phyloP scores from a whole-genome alignment of 2,113 vertebrate species.

The Hirundichthys speculiger region DNA sequence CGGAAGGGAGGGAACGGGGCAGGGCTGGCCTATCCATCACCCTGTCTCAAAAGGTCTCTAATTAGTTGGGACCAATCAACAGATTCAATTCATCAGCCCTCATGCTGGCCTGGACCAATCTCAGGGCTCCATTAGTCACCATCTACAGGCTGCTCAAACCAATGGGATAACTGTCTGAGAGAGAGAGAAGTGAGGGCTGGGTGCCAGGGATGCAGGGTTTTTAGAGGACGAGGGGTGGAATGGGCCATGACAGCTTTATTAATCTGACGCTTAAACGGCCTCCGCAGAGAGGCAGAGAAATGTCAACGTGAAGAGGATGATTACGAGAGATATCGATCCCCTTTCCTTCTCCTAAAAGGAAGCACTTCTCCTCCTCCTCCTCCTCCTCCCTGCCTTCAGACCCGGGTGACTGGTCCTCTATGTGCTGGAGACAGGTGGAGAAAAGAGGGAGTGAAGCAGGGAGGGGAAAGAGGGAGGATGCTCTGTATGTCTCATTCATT shows the following conservation, averaged over 20 bases:
- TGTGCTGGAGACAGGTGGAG: slow-evolving; percentile 45
- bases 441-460: slow-evolving; percentile 10
- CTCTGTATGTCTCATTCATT: slow-evolving; percentile 28
- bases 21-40: slow-evolving; percentile 65
- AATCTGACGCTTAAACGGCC: slow-evolving; percentile 77
- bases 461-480: slow-evolving; percentile 26
- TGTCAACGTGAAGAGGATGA: slow-evolving; percentile 73
- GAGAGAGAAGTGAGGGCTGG: slow-evolving; percentile 36
- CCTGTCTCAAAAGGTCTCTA: slow-evolving; percentile 60
- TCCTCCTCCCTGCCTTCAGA: slow-evolving; percentile 26
- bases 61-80: slow-evolving; percentile 75
- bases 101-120: slow-evolving; percentile 60
- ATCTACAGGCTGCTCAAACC: slow-evolving; percentile 31
- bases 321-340: slow-evolving; percentile 77
- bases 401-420: slow-evolving; percentile 38
- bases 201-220: slow-evolving; percentile 58
- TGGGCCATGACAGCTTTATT: slow-evolving; percentile 80
- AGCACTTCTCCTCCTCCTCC: slow-evolving; percentile 43
- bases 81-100: slow-evolving; percentile 59
- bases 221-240: slow-evolving; percentile 67
- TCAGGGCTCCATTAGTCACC: slow-evolving; percentile 40
- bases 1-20: slow-evolving; percentile 45
- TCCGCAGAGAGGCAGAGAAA: slow-evolving; percentile 73
- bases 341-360: slow-evolving; percentile 55
- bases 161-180: slow-evolving; percentile 47